Evolutionary conservation across 1,140 invertebrate species (phyloP).

Genomic region (Bombyx mandarina): DNA sequence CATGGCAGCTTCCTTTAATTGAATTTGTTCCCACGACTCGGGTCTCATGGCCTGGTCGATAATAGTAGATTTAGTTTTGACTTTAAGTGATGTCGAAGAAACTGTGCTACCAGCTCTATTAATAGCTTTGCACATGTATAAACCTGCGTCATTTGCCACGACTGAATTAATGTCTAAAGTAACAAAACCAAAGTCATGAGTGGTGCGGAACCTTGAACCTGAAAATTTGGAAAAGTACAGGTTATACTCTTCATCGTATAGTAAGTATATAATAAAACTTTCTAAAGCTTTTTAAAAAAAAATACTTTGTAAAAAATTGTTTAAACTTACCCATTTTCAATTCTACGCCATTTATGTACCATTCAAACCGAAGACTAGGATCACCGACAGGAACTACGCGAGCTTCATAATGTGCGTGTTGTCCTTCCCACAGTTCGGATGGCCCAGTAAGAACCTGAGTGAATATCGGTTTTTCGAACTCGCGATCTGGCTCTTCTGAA

Average conservation of each 20-base stretch:
- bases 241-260: no score
- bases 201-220: constrained; percentile 89
- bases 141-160: constrained; percentile 90
- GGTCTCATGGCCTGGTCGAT: constrained; percentile 86
- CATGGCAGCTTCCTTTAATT: constrained; percentile 90
- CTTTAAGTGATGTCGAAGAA: constrained; percentile 89
- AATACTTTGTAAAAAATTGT: not conserved
- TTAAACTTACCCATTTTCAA: constrained; percentile 83
- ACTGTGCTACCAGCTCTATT: constrained; percentile 93
- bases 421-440: constrained; percentile 93
- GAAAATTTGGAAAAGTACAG: constrained; percentile 16
- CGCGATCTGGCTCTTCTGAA: constrained; percentile 80
- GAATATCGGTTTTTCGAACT: constrained; percentile 94
- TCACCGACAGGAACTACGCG: constrained; percentile 96
- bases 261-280: no score
- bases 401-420: constrained; percentile 96
- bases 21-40: constrained; percentile 91
- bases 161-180: constrained; percentile 92
- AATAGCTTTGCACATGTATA: constrained; percentile 94
- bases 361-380: constrained; percentile 89
- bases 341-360: constrained; percentile 95
- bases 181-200: constrained; percentile 94
- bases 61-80: constrained; percentile 86
- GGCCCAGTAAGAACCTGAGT: constrained; percentile 90
- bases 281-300: not conserved